Evolutionary conservation across 1,140 invertebrate genomes (phyloP).

Genomic region (Drosophila melanica): DNA sequence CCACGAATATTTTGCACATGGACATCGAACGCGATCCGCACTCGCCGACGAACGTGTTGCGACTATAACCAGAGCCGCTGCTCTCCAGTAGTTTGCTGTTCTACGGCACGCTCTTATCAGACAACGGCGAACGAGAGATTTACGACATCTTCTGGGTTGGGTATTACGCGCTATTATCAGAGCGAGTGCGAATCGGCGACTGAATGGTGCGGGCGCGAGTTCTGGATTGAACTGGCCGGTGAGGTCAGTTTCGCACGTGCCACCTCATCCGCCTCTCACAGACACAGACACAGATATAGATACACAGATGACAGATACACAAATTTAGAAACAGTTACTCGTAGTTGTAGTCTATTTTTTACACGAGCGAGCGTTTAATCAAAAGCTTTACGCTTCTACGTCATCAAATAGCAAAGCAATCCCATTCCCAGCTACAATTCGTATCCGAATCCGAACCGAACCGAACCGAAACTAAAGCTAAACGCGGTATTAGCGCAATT

Average conservation of each 20-base stretch:
- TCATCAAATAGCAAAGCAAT: slow-evolving; percentile 39
- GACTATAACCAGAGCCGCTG: slow-evolving; percentile 9
- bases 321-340: not conserved
- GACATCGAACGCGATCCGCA: slow-evolving; percentile 34
- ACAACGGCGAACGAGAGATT: slow-evolving; percentile 19
- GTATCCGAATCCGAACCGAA: not conserved
- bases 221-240: not conserved
- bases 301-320: not conserved
- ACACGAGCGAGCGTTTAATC: not conserved
- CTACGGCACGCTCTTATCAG: slow-evolving; percentile 29
- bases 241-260: slow-evolving; percentile 28
- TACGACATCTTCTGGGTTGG: slow-evolving; percentile 26
- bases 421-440: not conserved
- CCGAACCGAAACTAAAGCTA: not conserved
- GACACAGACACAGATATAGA: not conserved
- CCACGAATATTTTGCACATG: slow-evolving; percentile 46
- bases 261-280: not conserved
- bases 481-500: slow-evolving; percentile 33
- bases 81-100: not conserved
- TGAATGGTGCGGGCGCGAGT: slow-evolving; percentile 6
- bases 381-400: slow-evolving; percentile 43
- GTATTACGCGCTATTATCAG: slow-evolving; percentile 24
- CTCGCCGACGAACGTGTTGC: slow-evolving; percentile 35
- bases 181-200: slow-evolving; percentile 24
- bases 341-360: not conserved